phyloP scores from a whole-genome alignment of 35 echinoderm and acorn worm genomes.

The Anneissia japonica region DNA sequence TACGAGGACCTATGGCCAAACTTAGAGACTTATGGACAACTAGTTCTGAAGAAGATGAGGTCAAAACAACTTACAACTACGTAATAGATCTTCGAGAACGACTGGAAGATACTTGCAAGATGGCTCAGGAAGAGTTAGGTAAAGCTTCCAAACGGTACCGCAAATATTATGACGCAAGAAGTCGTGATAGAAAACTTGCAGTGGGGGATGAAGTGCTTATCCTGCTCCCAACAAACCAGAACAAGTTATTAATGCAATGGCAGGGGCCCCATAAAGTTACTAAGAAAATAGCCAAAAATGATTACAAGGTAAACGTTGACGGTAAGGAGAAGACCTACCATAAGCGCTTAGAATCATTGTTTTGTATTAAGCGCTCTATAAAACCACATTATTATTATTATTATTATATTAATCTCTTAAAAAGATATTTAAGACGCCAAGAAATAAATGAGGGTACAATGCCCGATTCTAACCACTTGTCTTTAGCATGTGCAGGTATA shows the following conservation, averaged over 20 bases:
- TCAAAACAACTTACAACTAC: conserved; percentile 32
- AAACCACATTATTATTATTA: no score
- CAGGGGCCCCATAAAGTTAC: conserved; percentile 20
- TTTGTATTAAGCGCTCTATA: no score
- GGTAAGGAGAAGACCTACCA: no score
- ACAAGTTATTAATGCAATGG: conserved; percentile 54
- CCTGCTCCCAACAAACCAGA: conserved; percentile 21
- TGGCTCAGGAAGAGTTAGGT: conserved; percentile 15
- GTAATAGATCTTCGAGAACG: conserved; percentile 20
- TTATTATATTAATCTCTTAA: no score
- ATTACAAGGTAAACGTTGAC: neutral
- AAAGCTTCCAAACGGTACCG: conserved; percentile 4
- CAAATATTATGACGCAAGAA: conserved; percentile 24
- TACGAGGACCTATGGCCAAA: conserved; percentile 21
- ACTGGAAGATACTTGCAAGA: conserved; percentile 14
- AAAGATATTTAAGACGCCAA: no score
- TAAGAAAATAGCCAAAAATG: conserved; percentile 13
- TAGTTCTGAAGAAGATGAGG: neutral
- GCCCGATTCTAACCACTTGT: no score
- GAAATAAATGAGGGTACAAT: no score
- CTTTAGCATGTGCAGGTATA: no score
- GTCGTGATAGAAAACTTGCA: conserved; percentile 20
- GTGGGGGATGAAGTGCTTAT: conserved; percentile 33
- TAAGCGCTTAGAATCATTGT: no score
- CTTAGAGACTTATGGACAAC: conserved; percentile 33